These are phyloP conservation scores for Ormyrus rosae DNA, from an alignment of 2,888 invertebrate genomes.

Conservation along the genomic window DNA sequence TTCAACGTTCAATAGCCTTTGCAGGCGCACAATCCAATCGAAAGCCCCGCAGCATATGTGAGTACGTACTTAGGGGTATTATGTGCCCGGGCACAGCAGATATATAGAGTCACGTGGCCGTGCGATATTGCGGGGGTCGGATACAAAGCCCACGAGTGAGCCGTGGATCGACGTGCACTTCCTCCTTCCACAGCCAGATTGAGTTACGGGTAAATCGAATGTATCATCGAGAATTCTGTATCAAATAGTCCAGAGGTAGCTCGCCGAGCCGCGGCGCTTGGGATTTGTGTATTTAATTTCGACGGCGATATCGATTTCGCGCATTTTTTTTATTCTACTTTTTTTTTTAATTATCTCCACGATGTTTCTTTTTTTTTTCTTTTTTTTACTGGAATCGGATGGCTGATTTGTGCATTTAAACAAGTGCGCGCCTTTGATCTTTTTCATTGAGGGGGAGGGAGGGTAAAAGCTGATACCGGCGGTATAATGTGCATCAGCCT, in stretches of 20 bases:
- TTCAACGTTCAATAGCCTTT: too few species aligned
- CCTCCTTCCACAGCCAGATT: conserved; percentile 7
- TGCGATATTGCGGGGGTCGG: background rate
- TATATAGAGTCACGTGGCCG: conserved; percentile 34
- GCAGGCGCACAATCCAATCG: background rate
- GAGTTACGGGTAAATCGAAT: conserved; percentile 2
- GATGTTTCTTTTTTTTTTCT: too few species aligned
- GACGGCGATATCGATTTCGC: too few species aligned
- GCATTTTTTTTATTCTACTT: too few species aligned
- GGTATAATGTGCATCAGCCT: too few species aligned
- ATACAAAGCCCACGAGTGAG: too few species aligned
- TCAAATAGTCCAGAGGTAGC: background rate
- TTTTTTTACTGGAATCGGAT: background rate
- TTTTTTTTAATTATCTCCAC: too few species aligned
- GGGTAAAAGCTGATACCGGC: too few species aligned
- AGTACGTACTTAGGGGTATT: conserved; percentile 44
- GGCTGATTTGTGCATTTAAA: background rate
- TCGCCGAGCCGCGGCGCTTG: background rate
- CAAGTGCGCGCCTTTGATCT: background rate
- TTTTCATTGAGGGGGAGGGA: too few species aligned
- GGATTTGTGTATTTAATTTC: too few species aligned
- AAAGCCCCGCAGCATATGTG: background rate
- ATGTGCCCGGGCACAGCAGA: conserved; percentile 18
- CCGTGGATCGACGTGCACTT: too few species aligned
- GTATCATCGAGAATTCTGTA: background rate